Evolutionary conservation across 35 echinoderm and acorn worm genomes (phyloP).

Genomic region (Strongylocentrotus purpuratus): DNA sequence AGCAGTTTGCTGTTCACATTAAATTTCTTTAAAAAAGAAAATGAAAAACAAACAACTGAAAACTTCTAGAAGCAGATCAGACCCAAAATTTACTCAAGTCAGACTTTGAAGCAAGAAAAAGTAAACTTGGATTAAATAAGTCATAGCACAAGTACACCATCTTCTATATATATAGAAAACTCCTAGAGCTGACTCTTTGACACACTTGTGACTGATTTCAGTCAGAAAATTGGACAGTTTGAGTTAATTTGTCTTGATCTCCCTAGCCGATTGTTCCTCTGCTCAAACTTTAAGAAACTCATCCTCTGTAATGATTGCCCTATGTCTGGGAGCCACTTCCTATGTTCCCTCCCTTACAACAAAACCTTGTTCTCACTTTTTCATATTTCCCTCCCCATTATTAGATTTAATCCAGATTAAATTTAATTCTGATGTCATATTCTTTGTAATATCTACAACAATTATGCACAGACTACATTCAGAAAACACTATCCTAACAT

Average conservation of each 20-base stretch:
- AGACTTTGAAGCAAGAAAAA: neutral
- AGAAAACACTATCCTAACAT: neutral
- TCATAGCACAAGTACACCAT: neutral
- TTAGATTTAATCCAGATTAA: neutral
- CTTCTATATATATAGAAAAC: neutral
- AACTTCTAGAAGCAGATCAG: neutral
- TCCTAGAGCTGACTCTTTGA: neutral
- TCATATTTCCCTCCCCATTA: neutral
- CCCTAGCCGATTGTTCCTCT: neutral
- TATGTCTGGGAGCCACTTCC: conserved; percentile 7
- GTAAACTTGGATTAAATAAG: neutral
- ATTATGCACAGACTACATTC: neutral
- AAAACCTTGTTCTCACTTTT: neutral
- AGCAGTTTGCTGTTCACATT: no score
- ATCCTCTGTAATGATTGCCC: neutral
- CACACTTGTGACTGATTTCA: neutral
- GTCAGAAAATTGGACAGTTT: neutral
- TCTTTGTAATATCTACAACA: neutral
- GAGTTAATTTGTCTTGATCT: neutral
- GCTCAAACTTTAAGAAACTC: neutral
- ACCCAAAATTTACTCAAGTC: neutral
- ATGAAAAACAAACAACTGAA: neutral
- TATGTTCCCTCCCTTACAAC: neutral
- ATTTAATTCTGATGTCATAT: neutral
- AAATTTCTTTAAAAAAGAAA: no score